phyloP scores from a whole-genome alignment of 1,140 invertebrate species.

The Agraylea sexmaculata region DNA sequence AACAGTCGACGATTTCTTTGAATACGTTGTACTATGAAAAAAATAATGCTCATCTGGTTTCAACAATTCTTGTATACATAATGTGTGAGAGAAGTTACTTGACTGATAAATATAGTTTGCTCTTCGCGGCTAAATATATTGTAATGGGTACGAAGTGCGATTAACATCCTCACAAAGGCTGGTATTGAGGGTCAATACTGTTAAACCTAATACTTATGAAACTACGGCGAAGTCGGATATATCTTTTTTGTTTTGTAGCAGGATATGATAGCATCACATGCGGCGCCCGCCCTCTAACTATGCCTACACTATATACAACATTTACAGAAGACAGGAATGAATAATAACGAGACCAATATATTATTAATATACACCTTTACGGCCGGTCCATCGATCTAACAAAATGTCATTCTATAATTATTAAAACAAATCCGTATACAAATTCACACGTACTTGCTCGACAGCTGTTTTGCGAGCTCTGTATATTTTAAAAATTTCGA shows the following conservation, averaged over 20 bases:
- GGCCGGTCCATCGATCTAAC: no score
- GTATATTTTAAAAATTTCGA: conserved; percentile 96
- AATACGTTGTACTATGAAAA: no score
- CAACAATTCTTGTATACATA: no score
- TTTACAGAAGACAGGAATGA: conserved; percentile 21
- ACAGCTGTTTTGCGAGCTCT: conserved; percentile 90
- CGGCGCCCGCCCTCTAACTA: conserved; percentile 24
- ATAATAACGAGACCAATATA: conserved; percentile 21
- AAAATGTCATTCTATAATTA: conserved; percentile 5
- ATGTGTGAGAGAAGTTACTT: no score
- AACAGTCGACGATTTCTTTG: no score
- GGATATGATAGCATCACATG: conserved; percentile 43
- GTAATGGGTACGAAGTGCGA: no score
- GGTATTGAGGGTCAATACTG: no score
- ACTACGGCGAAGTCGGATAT: conserved; percentile 21
- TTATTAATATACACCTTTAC: no score
- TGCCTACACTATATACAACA: conserved; percentile 22
- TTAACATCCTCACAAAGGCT: no score
- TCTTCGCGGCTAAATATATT: no score
- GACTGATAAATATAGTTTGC: no score
- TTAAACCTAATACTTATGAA: conserved; percentile 19
- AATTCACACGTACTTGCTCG: conserved; percentile 83
- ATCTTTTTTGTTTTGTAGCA: conserved; percentile 26
- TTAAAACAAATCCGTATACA: conserved; percentile 16
- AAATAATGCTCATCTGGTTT: no score